phyloP scores from a whole-genome alignment of 2,888 invertebrate genomes.

The Chouioia cunea region DNA sequence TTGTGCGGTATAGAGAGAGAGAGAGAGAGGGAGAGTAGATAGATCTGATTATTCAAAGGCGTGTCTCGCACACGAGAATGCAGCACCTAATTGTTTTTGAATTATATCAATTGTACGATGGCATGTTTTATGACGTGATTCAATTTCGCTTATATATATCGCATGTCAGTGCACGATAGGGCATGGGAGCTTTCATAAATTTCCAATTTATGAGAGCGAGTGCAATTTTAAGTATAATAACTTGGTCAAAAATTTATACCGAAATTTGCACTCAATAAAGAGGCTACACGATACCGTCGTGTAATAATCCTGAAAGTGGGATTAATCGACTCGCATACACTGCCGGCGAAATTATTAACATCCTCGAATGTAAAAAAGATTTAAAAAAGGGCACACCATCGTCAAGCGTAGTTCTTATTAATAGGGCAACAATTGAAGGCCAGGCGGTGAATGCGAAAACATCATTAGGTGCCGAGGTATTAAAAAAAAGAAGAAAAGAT shows the following conservation, averaged over 20 bases:
- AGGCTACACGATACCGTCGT: background rate
- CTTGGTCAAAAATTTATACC: conserved; percentile 12
- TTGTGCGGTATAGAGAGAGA: conserved; percentile 24
- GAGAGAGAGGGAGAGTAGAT: too few relatives aligned
- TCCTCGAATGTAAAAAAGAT: conserved; percentile 9
- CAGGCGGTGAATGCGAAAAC: conserved; percentile 17
- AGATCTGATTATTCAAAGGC: conserved; percentile 43
- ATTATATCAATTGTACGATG: conserved; percentile 35
- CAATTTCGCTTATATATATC: conserved; percentile 14
- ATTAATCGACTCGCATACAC: conserved; percentile 43
- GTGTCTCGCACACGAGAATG: conserved; percentile 4
- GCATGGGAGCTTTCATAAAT: conserved; percentile 26
- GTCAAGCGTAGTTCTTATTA: conserved; percentile 38
- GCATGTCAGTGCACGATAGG: background rate
- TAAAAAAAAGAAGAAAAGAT: background rate
- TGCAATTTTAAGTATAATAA: conserved; percentile 25
- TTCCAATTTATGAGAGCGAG: conserved; percentile 25
- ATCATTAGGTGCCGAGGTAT: conserved; percentile 8
- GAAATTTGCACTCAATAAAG: conserved; percentile 48
- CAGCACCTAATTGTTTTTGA: conserved; percentile 26
- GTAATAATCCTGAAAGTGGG: background rate
- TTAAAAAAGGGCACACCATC: background rate
- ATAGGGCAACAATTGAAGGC: conserved; percentile 42
- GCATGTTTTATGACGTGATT: conserved; percentile 7
- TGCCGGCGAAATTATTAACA: conserved; percentile 34